Conservation (phyloP, 2,797 vertebrate species). For the Fundulus diaphanus region DNA sequence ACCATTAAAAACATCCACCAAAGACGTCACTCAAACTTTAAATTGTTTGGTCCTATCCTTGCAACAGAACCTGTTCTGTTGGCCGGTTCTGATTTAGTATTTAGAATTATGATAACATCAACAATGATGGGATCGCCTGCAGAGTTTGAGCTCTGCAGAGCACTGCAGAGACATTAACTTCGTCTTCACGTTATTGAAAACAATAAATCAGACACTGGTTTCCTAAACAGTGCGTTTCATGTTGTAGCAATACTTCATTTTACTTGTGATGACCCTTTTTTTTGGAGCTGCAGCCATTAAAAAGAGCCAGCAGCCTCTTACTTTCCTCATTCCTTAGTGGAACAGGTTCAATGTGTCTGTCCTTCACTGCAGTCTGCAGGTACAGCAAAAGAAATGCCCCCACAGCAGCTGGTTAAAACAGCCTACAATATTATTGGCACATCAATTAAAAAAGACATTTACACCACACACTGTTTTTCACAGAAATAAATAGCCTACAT, state of each 20-base stretch:
- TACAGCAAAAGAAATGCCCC: background rate
- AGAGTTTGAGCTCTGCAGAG: background rate
- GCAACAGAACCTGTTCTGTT: background rate
- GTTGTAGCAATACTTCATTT: background rate
- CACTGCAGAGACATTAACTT: background rate
- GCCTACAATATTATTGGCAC: background rate
- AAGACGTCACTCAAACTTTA: background rate
- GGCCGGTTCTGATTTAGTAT: background rate
- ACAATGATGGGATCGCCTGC: background rate
- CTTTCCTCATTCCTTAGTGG: background rate
- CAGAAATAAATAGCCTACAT: background rate
- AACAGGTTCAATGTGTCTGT: background rate
- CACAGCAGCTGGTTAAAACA: background rate
- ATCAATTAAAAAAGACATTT: background rate
- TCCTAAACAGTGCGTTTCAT: background rate
- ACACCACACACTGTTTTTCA: background rate
- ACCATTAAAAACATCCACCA: background rate
- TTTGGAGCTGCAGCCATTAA: background rate
- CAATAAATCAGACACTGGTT: background rate
- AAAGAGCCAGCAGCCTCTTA: background rate
- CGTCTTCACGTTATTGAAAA: background rate
- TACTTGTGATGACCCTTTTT: background rate
- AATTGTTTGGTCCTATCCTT: background rate
- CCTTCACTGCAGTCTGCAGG: background rate
- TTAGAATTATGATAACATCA: constrained; percentile 5